Base-by-base conservation (phyloP, 2,797 vertebrate species). In the Dendrocincla fuliginosa region DNA sequence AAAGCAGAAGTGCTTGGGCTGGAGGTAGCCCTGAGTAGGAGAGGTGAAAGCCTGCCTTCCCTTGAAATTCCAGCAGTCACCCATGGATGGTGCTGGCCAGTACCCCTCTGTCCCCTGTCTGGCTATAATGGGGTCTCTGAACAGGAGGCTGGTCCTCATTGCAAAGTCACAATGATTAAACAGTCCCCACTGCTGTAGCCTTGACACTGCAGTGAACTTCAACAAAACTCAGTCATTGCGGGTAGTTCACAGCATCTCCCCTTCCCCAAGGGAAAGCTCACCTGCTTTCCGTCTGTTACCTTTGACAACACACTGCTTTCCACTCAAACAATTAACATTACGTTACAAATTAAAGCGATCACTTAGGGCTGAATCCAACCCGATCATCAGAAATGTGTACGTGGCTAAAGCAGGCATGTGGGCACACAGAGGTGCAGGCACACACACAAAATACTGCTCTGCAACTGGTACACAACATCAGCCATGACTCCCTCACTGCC, bases 401-500 rank as follows among this genome's bases (percentile, higher is more conserved):
- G 60, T 33, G 69, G 60, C 60, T 70, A 15, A 60, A 63, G 35
- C 42, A 13, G 13, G 13, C 5, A 1, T 0, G 16, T 55, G n/a
- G 14, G 14, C 11, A 15, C 32, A 11, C 3, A 5, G 24, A 8
- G 12, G 6, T 28, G n/a, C 23, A 33, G 27, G 16, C 14, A 25
- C 17, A 37, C 4, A 10, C 27, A 13, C 35, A 22, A 3, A 63
- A 53, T 27, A 9, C 19, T 65, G 16, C 33, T 59, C 53, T 79
- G 59, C 33, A n/a, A 2, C 23, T 30, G 16, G 15, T 3, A 15
- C 0, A 3, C 33, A 6, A 2, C 19, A 27, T 30, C 3, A 3
- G 25, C 18, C 0, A 0, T 2, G 3, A 23, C 28, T 33, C 13
- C 18, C 11, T 46, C 19, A 2, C 24, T 47, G 42, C 16, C 2